Base-by-base conservation (phyloP, 2,113 vertebrate species). In the Apteryx owenii region DNA sequence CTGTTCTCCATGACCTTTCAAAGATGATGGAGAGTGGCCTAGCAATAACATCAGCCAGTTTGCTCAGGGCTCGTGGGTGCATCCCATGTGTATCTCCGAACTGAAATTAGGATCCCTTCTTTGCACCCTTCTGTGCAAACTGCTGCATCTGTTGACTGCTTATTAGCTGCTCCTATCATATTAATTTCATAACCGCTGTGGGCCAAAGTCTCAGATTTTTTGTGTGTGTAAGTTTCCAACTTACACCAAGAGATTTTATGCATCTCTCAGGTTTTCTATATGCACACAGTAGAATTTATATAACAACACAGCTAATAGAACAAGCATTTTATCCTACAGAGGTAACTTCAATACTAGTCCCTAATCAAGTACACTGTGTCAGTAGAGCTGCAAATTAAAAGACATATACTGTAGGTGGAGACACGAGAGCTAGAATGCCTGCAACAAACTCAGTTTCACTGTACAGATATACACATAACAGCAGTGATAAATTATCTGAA, bases 361-460 rank as follows among this genome's bases (percentile, higher is more conserved):
- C 93, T 91, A 92, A 93, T 92, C 96, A 97, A 87, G 91, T 44
- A 38, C n/a, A 85, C 9, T 31, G 44, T 96, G 95, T 80, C 89
- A 93, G 75, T 26, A 95, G 40, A 36, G 8, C 87, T 62, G 71
- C 95, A 97, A 96, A 97, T 97, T 95, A 95, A 92, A 93, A 82
- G 94, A 96, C 77, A 87, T 81, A 80, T 87, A 16, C 29, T 62
- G 19, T 42, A 80, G 84, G 62, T 95, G 54, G 84, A 95, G 73
- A 85, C 95, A 69, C 62, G 71, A 84, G 78, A 85, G 70, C 70
- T 73, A 53, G 50, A 91, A 91, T 51, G 93, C 78, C 21, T 62
- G 36, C 62, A 95, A 72, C 4, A 61, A 93, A 71, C 70, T 89
- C 73, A 18, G 40, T 94, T 97, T 95, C 81, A 80, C 54, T n/a